phyloP scores from a whole-genome alignment of 2,113 vertebrate genomes.

The Danio rerio region DNA sequence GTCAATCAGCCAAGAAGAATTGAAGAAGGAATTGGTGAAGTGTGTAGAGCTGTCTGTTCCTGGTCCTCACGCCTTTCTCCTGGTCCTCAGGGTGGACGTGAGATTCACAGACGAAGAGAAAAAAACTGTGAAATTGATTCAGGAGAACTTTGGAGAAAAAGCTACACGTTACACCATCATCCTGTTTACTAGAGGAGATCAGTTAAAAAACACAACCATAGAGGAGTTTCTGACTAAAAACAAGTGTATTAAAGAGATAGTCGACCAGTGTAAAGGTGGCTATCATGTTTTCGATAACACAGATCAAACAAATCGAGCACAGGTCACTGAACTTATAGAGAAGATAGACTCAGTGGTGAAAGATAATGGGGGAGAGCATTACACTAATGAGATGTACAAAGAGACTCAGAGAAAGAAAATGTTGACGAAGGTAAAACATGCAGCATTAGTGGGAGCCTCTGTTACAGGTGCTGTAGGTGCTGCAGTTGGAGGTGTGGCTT shows the following conservation, averaged over 20 bases:
- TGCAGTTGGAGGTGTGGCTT: no score
- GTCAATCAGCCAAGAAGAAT: slow-evolving; percentile 53
- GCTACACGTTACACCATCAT: slow-evolving; percentile 66
- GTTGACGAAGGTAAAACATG: slow-evolving; percentile 43
- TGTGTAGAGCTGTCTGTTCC: slow-evolving; percentile 50
- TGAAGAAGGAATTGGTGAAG: slow-evolving; percentile 63
- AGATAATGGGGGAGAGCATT: slow-evolving; percentile 68
- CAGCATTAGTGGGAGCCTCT: no score
- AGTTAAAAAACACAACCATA: slow-evolving; percentile 62
- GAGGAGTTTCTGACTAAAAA: slow-evolving; percentile 59
- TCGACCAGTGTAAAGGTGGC: slow-evolving; percentile 65
- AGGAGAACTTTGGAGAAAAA: no score
- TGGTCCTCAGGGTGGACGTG: slow-evolving; percentile 40
- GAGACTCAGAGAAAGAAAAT: slow-evolving; percentile 15
- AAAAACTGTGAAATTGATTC: no score
- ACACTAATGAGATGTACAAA: slow-evolving; percentile 69
- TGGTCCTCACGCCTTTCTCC: not conserved
- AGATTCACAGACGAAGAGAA: no score
- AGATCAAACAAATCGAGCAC: slow-evolving; percentile 56
- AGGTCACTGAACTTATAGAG: slow-evolving; percentile 66
- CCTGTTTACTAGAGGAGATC: slow-evolving; percentile 75
- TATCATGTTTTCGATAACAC: slow-evolving; percentile 76
- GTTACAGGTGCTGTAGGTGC: not conserved
- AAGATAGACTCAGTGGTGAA: slow-evolving; percentile 71
- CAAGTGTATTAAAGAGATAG: slow-evolving; percentile 67